Evolutionary conservation across 2,888 invertebrate genomes (phyloP).

Genomic region (Lycocerus yunnanus): DNA sequence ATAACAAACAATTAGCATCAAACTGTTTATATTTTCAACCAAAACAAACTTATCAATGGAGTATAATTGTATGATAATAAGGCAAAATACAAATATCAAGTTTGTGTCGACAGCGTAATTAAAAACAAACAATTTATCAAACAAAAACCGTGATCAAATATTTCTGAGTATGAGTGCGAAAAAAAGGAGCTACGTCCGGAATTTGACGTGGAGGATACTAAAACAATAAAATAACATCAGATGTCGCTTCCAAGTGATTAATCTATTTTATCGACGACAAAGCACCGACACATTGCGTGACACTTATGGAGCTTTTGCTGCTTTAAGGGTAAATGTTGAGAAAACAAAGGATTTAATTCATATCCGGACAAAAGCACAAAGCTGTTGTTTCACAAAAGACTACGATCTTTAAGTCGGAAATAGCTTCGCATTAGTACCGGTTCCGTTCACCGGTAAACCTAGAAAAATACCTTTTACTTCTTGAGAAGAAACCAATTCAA

Average conservation of each 20-base stretch:
- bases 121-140: background rate
- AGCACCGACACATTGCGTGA: conserved; percentile 32
- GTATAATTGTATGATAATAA: background rate
- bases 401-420: conserved; percentile 43
- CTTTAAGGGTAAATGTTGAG: conserved; percentile 33
- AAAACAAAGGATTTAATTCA: conserved; percentile 44
- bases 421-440: conserved; percentile 46
- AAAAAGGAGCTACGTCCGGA: conserved; percentile 22
- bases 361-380: conserved; percentile 41
- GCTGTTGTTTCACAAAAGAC: conserved; percentile 44
- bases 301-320: conserved; percentile 31
- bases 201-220: conserved; percentile 12
- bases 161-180: conserved; percentile 12
- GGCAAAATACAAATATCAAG: background rate
- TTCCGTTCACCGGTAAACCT: conserved; percentile 46
- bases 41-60: background rate
- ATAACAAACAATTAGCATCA: background rate
- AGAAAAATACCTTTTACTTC: conserved; percentile 15
- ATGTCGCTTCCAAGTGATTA: conserved; percentile 36
- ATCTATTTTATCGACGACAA: conserved; percentile 37
- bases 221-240: conserved; percentile 37
- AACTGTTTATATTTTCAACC: background rate
- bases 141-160: background rate
- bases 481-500: conserved; percentile 1
- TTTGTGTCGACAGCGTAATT: background rate